phyloP scores from a whole-genome alignment of 2,888 invertebrate species.

The Ceraclea dissimilis region DNA sequence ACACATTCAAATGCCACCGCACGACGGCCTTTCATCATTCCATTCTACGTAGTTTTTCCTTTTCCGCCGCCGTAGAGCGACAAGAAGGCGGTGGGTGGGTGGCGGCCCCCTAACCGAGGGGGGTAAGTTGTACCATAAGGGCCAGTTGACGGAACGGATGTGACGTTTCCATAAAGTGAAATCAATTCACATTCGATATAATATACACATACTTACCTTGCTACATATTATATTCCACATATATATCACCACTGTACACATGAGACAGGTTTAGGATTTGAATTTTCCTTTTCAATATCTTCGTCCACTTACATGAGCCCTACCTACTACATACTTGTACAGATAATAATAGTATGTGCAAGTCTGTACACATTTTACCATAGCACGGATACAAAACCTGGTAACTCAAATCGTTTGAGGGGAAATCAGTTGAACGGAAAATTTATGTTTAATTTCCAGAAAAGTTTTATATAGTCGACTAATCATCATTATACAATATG shows the following conservation, averaged over 20 bases:
- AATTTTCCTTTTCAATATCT: conserved; percentile 2
- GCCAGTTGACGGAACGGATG: conserved; percentile 26
- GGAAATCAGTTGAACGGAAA: no score
- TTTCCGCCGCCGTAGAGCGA: conserved; percentile 27
- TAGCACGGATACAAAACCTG: no score
- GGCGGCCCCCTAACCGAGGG: background rate
- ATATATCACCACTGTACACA: background rate
- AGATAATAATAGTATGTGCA: no score
- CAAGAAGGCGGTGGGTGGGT: conserved; percentile 12
- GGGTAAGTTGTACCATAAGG: conserved; percentile 12
- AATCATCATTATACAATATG: no score
- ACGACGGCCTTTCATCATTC: conserved; percentile 26
- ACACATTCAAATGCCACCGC: conserved; percentile 27
- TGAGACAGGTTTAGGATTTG: background rate
- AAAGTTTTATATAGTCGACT: no score
- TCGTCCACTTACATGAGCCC: background rate
- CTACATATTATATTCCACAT: background rate
- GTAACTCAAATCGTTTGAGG: no score
- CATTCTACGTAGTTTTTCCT: conserved; percentile 30
- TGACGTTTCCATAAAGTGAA: conserved; percentile 16
- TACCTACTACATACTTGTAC: background rate
- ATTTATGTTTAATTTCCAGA: no score
- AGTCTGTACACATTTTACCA: no score
- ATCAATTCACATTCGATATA: conserved; percentile 10
- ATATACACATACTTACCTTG: background rate